Conservation (phyloP, 1,140 invertebrate species). For the Pissodes strobi region DNA sequence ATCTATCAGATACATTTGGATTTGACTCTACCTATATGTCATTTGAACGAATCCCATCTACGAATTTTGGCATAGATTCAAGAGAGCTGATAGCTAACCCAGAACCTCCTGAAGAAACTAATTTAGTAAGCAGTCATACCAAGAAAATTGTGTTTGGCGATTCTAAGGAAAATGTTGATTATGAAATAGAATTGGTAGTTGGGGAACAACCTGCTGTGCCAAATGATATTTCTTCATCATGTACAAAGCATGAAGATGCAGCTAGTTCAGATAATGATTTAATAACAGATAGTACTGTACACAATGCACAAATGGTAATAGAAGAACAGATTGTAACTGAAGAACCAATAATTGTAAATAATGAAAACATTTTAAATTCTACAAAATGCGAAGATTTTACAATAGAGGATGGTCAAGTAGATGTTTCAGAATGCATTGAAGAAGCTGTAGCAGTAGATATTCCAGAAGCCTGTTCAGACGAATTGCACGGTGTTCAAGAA, state of each 20-base stretch:
- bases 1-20: no score
- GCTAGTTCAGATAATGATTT: neutral
- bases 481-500: no score
- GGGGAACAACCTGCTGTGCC: neutral
- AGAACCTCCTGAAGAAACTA: no score
- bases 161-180: neutral
- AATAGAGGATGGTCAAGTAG: neutral
- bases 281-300: no score
- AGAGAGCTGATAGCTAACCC: no score
- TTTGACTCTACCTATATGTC: no score
- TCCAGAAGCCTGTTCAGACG: no score
- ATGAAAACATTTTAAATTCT: neutral
- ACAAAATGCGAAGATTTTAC: neutral
- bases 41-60: no score
- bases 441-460: neutral
- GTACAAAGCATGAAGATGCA: neutral
- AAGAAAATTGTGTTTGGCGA: neutral
- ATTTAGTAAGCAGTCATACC: no score
- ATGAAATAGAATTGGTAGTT: conserved; percentile 1
- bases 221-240: neutral
- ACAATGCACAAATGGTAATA: neutral
- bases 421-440: neutral
- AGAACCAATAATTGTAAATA: neutral
- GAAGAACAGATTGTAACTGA: neutral
- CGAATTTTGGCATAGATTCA: no score